phyloP scores from a whole-genome alignment of 1,140 invertebrate genomes.

The Ditylenchus dipsaci region DNA sequence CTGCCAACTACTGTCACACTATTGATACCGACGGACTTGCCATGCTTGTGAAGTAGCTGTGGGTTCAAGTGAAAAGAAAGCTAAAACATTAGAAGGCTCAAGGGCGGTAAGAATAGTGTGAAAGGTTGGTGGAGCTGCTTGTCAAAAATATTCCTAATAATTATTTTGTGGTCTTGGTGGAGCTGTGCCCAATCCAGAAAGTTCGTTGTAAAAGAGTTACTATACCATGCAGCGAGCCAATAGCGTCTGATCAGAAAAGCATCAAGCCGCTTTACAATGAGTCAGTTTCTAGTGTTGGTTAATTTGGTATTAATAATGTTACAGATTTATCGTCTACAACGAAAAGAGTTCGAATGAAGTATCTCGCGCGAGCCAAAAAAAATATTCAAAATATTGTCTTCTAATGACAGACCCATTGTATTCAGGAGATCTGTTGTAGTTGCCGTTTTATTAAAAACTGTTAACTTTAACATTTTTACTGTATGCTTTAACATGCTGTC shows the following conservation, averaged over 20 bases:
- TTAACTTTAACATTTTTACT: too few species aligned
- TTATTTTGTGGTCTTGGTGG: constrained; percentile 30
- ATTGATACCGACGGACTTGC: constrained; percentile 68
- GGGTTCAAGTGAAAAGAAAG: constrained; percentile 35
- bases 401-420: not conserved
- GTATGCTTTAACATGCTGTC: too few species aligned
- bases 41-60: constrained; percentile 71
- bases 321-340: constrained; percentile 81
- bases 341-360: constrained; percentile 71
- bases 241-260: constrained; percentile 11
- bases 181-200: constrained; percentile 35
- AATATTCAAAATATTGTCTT: constrained; percentile 1
- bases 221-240: constrained; percentile 33
- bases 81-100: constrained; percentile 36
- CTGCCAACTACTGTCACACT: constrained; percentile 91
- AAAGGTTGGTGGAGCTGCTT: constrained; percentile 26
- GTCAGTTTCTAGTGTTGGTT: constrained; percentile 10
- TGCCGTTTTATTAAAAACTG: too few species aligned
- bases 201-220: constrained; percentile 25
- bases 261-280: constrained; percentile 40
- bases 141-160: constrained; percentile 10
- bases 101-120: constrained; percentile 36
- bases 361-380: constrained; percentile 47
- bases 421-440: too few species aligned
- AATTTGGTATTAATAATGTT: not conserved